Evolutionary conservation across 1,140 invertebrate species (phyloP).

Genomic region (Drosophila murphyi): DNA sequence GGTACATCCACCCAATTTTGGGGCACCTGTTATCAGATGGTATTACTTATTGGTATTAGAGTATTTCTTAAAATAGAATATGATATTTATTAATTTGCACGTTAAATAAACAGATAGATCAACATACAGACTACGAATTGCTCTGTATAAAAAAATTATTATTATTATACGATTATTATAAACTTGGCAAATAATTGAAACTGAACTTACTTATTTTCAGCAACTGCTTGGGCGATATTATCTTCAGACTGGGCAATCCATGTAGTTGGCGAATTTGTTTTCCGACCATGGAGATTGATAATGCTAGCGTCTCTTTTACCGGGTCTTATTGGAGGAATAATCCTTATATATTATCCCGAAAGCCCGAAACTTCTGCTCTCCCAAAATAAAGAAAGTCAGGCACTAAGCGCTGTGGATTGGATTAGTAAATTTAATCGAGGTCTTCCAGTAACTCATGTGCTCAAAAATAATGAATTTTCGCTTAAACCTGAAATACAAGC

Average conservation of each 20-base stretch:
- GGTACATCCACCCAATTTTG: no score
- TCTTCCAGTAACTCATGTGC: conserved; percentile 57
- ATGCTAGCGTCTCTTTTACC: conserved; percentile 85
- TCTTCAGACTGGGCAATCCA: conserved; percentile 62
- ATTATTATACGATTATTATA: no score
- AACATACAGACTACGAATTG: no score
- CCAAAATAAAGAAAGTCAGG: conserved; percentile 85
- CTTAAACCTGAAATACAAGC: conserved; percentile 57
- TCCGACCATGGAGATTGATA: conserved; percentile 88
- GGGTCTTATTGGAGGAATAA: conserved; percentile 86
- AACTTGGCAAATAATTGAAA: no score
- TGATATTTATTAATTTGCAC: no score
- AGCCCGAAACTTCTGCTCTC: conserved; percentile 88
- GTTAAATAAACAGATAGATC: no score
- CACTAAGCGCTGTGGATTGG: conserved; percentile 85
- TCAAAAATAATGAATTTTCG: conserved; percentile 47
- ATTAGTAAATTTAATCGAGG: conserved; percentile 86
- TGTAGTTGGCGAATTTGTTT: conserved; percentile 50
- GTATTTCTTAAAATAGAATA: no score
- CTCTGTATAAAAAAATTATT: no score
- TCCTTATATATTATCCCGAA: conserved; percentile 87
- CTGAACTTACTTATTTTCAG: conserved; percentile 21
- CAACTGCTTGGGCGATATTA: conserved; percentile 66
- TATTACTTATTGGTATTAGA: no score
- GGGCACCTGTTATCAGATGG: no score